A percentile compares a stretch with the other conserved stretches of the same genome.
Evolutionary conservation across 2,113 vertebrate species (phyloP).

Genomic region (Laterallus jamaicensis): DNA sequence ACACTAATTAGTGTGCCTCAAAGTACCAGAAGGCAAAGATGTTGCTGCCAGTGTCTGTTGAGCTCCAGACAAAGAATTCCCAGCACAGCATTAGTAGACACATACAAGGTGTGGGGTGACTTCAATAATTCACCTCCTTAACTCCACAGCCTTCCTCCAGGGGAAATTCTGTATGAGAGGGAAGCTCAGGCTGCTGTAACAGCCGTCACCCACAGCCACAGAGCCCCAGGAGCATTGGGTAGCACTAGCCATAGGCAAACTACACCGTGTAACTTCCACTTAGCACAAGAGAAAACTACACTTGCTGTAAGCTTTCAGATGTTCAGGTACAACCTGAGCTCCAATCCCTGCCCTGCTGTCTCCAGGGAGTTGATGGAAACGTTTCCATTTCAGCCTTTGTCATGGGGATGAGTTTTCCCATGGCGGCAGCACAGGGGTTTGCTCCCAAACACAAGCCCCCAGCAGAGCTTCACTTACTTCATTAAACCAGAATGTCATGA

Average conservation of each 20-base stretch:
- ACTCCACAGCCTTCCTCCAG: neutral
- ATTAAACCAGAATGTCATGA: neutral
- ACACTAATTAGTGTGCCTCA: fast-evolving
- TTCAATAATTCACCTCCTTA: neutral
- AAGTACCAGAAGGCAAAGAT: neutral
- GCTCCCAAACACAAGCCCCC: neutral
- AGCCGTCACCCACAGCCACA: neutral
- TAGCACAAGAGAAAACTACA: neutral
- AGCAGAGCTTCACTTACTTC: neutral
- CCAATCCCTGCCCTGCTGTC: neutral
- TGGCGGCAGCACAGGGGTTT: neutral
- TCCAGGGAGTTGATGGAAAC: neutral
- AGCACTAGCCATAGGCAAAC: neutral
- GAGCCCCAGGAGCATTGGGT: fast-evolving
- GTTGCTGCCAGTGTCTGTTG: neutral
- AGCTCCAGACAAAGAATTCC: neutral
- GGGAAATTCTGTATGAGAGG: neutral
- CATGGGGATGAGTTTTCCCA: neutral
- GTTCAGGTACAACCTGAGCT: neutral
- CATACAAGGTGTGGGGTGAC: neutral
- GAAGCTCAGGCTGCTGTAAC: neutral
- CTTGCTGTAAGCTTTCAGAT: neutral
- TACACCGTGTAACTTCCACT: neutral
- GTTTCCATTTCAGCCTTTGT: neutral
- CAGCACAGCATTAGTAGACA: neutral